Percentiles rank a stretch among this genome's conserved stretches.
Evolutionary conservation across 1,140 invertebrate genomes (phyloP).

Genomic region (Drosophila insularis): DNA sequence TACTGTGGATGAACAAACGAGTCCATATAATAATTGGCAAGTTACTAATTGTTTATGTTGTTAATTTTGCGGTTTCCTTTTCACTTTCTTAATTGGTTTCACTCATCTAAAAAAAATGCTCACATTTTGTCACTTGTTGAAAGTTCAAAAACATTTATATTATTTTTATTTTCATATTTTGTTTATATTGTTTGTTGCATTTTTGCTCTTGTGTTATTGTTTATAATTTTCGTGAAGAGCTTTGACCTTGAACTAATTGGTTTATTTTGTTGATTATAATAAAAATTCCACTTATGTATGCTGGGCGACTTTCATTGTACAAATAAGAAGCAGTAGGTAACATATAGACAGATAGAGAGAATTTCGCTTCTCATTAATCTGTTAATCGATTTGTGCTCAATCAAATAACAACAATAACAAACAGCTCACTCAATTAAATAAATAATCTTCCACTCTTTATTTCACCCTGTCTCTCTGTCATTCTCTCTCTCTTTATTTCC

Average conservation of each 20-base stretch:
- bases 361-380: constrained; percentile 57
- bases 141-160: constrained; percentile 49
- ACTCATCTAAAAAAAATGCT: constrained; percentile 38
- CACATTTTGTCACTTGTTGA: constrained; percentile 6
- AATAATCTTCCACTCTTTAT: constrained; percentile 2
- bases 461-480: constrained; percentile 7
- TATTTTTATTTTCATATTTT: constrained; percentile 33
- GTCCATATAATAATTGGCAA: constrained; percentile 32
- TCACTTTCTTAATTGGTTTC: constrained; percentile 49
- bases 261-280: constrained; percentile 56
- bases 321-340: constrained; percentile 31
- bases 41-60: constrained; percentile 9
- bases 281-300: constrained; percentile 69
- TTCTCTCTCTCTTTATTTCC: constrained; percentile 3
- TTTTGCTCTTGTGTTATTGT: neutral
- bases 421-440: constrained; percentile 59
- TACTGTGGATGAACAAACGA: constrained; percentile 19
- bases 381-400: constrained; percentile 71
- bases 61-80: neutral
- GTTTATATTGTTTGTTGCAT: constrained; percentile 31
- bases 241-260: constrained; percentile 70
- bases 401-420: constrained; percentile 25
- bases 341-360: constrained; percentile 16
- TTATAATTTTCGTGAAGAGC: constrained; percentile 5
- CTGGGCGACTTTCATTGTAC: constrained; percentile 31